Evolutionary conservation across 1,140 invertebrate genomes (phyloP), one percentile per base, ranked within the genome.

Genomic region (Trachymyrmex cornetzi): DNA sequence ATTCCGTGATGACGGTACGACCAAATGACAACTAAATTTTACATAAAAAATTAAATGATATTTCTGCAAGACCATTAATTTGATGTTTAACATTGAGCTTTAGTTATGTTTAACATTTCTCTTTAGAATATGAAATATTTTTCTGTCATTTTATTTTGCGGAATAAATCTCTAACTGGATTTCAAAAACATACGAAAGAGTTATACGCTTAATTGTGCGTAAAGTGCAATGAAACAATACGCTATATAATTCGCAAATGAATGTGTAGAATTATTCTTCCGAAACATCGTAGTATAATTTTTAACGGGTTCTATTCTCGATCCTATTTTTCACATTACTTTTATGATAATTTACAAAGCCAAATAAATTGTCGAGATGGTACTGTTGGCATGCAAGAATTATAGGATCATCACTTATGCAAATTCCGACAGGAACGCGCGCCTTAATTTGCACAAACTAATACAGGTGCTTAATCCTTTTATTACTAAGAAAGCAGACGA

Each of bases 361-460:
- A 48, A 77, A 77, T n/a, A 77, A 77, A 77, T 77, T 59, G 24
- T 77, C 24, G 3, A 0, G 2, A 27, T n/a, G 5, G 5, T 24
- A 24, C 16, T 27, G 74, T 44, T 44, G 38, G 38, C 38, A 79
- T 19, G 61, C 22, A 44, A 44, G 38, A 79, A 61, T 27, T 79
- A 50, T 44, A 24, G 59, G 59, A 66, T 79, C 44, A 79, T 79
- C 44, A 24, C 38, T 50, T 79, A 67, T 79, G 77, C 24, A 79
- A 79, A 79, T 77, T 24, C 38, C 38, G 59, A 64, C 38, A 30
- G 24, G 24, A 50, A 79, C 19, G 27, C 59, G 77, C 61, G 19
- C 61, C 19, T 79, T 66, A 79, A 79, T 79, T 79, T 79, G 44
- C 59, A 50, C 77, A 79, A 63, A 79, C 61, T 50, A 79, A 79